A percentile compares a stretch with the other conserved stretches of the same genome.
Conservation (phyloP, 2,888 invertebrate species). For the Pseudolycoriella hygida region DNA sequence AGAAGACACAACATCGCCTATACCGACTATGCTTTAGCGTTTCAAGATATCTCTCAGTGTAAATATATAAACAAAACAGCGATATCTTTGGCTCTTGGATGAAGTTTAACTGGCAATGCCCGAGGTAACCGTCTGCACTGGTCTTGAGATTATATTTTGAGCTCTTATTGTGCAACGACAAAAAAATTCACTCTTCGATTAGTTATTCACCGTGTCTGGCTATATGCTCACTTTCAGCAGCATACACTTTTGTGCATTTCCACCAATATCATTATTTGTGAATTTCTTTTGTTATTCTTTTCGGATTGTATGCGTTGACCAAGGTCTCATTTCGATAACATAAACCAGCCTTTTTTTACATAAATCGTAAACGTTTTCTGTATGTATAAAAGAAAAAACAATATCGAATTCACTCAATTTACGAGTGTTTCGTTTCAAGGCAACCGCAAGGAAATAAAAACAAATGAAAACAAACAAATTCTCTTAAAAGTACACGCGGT, state of each 20-base stretch:
- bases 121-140: slow-evolving; percentile 4
- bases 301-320: background rate
- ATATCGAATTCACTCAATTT: too few relatives aligned
- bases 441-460: too few relatives aligned
- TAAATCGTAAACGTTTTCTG: too few relatives aligned
- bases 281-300: background rate
- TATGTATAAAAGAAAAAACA: too few relatives aligned
- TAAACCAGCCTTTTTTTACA: too few relatives aligned
- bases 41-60: background rate
- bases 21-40: background rate
- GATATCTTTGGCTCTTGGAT: too few relatives aligned
- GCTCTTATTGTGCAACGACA: background rate
- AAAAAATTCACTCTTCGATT: background rate
- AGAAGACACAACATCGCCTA: background rate
- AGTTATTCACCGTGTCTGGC: background rate
- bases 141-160: background rate
- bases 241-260: background rate
- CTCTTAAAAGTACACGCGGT: too few relatives aligned
- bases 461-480: too few relatives aligned
- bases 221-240: background rate
- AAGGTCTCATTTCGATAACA: too few relatives aligned
- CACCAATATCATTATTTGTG: background rate
- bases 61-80: background rate
- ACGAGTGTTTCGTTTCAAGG: too few relatives aligned
- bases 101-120: slow-evolving; percentile 1